A percentile compares a stretch with the other conserved stretches of the same genome.
These are phyloP conservation scores for Ophioninae sp. DNA, from an alignment of 2,888 invertebrate species.

Conservation along the genomic window DNA sequence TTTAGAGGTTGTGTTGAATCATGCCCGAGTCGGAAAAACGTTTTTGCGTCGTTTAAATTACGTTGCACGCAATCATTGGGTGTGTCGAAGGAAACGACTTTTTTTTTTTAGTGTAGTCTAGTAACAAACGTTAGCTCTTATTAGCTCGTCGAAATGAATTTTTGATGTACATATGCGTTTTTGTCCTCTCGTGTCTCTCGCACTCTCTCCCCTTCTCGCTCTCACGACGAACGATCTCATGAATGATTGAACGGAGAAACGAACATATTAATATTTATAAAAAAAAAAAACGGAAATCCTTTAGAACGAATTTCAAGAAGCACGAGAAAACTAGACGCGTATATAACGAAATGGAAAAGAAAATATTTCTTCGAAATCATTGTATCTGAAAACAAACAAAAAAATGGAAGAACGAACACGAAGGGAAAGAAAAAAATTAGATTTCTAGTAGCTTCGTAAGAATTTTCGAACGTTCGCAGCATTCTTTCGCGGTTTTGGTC, in stretches of 20 bases:
- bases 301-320: neutral
- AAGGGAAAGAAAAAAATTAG: neutral
- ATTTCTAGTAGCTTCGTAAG: neutral
- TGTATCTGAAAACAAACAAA: conserved; percentile 55
- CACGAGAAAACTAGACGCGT: neutral
- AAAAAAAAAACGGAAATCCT: conserved; percentile 20
- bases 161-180: conserved; percentile 47
- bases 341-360: conserved; percentile 14
- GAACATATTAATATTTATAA: conserved; percentile 54
- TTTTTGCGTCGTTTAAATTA: neutral
- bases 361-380: conserved; percentile 51
- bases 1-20: neutral
- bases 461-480: neutral
- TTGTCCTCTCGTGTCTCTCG: conserved; percentile 33
- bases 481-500: conserved; percentile 13
- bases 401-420: conserved; percentile 22
- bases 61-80: conserved; percentile 6
- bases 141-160: conserved; percentile 45
- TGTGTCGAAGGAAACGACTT: neutral
- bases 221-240: conserved; percentile 17
- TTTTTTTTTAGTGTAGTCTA: conserved; percentile 38
- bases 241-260: conserved; percentile 14
- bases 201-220: conserved; percentile 8
- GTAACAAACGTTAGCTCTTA: conserved; percentile 42
- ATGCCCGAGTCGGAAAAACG: conserved; percentile 11